Evolutionary conservation across 2,797 vertebrate species (phyloP).

Genomic region (Liasis olivaceus): DNA sequence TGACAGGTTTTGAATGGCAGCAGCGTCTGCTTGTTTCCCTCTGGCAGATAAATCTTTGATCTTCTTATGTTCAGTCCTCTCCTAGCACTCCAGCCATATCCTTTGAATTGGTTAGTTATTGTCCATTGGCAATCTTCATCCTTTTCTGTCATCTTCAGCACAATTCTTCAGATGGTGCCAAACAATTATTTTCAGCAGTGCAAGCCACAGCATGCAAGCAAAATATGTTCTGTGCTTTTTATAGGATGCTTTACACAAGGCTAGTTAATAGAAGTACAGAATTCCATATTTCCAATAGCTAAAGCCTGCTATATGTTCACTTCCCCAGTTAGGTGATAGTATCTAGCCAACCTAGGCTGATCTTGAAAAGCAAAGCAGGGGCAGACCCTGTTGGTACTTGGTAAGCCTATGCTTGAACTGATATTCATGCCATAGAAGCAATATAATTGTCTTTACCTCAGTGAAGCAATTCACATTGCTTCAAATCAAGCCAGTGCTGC

Average conservation of each 20-base stretch:
- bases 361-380: neutral
- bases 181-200: neutral
- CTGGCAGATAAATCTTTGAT: neutral
- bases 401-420: neutral
- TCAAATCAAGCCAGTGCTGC: neutral
- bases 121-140: neutral
- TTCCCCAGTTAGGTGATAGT: neutral
- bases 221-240: neutral
- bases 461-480: neutral
- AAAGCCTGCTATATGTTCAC: neutral
- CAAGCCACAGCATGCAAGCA: neutral
- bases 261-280: neutral
- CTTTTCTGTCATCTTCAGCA: neutral
- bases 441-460: neutral
- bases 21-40: neutral
- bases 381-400: neutral
- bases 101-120: neutral
- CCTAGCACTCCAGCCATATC: neutral
- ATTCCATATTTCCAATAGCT: neutral
- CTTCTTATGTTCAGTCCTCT: neutral
- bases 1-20: neutral
- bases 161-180: neutral
- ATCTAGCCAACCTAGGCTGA: neutral
- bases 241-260: neutral
- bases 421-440: neutral